Conservation (phyloP, 2,113 vertebrate genomes). For the Eidolon helvum region DNA sequence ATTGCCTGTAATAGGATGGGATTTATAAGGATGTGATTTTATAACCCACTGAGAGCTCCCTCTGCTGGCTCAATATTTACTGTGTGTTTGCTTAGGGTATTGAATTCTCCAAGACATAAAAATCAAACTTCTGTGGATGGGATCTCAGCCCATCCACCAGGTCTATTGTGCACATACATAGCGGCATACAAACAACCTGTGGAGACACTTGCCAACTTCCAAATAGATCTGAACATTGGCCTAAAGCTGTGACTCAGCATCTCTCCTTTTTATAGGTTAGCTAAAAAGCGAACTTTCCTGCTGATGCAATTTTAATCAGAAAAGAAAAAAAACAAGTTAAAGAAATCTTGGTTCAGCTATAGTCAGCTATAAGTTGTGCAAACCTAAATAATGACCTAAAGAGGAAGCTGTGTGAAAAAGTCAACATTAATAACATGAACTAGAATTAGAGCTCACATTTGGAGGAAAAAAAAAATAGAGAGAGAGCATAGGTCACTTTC, state of each 20-base stretch:
- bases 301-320: conserved; percentile 54
- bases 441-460: conserved; percentile 50
- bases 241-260: conserved; percentile 30
- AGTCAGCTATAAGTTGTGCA: conserved; percentile 58
- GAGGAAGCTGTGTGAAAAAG: conserved; percentile 37
- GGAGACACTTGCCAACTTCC: conserved; percentile 4
- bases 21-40: neutral
- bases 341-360: conserved; percentile 48
- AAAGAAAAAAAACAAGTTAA: conserved; percentile 56
- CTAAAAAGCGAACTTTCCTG: conserved; percentile 62
- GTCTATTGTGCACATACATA: neutral
- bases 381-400: conserved; percentile 53
- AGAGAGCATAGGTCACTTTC: conserved; percentile 20
- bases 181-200: neutral
- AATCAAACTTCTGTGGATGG: neutral
- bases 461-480: neutral
- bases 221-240: neutral
- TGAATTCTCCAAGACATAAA: neutral
- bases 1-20: neutral
- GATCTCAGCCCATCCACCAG: neutral
- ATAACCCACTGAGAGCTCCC: neutral
- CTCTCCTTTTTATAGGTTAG: conserved; percentile 31
- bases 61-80: conserved; percentile 31
- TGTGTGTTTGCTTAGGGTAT: neutral
- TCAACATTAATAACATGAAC: conserved; percentile 48